Percentiles rank a stretch among this genome's conserved stretches.
Conservation (phyloP, 2,797 vertebrate genomes). For the Numenius phaeopus region DNA sequence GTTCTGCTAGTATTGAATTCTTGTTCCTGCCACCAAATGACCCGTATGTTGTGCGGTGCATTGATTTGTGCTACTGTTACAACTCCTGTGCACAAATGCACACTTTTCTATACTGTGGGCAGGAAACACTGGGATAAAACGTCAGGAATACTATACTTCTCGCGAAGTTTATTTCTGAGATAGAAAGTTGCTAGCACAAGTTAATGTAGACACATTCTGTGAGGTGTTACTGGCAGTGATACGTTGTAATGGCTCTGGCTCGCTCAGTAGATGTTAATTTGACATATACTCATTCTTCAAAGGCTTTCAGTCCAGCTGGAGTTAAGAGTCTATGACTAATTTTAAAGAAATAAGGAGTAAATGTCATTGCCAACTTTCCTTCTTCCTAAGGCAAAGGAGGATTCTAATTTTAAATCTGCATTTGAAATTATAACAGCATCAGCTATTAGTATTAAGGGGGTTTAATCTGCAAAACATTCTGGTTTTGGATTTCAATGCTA, state of each 20-base stretch:
- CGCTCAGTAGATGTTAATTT: conserved; percentile 28
- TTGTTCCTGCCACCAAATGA: conserved; percentile 2
- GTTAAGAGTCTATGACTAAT: conserved; percentile 34
- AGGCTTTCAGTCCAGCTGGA: conserved; percentile 52
- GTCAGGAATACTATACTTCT: neutral
- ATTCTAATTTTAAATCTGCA: conserved; percentile 44
- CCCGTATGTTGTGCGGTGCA: neutral
- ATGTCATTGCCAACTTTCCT: conserved; percentile 48
- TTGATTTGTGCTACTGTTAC: conserved; percentile 45
- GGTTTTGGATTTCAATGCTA: neutral
- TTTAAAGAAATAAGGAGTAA: conserved; percentile 39
- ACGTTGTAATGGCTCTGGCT: neutral
- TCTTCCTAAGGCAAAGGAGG: neutral
- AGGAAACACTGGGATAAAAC: neutral
- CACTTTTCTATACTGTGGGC: neutral
- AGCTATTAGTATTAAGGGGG: neutral
- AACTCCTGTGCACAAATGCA: neutral
- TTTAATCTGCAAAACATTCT: neutral
- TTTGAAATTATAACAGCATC: conserved; percentile 10
- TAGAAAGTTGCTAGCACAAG: neutral
- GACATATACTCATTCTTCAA: conserved; percentile 18
- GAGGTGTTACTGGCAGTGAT: conserved; percentile 43
- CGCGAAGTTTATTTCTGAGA: neutral
- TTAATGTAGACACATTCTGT: neutral
- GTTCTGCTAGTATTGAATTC: neutral